Base-by-base conservation (phyloP, 2,888 invertebrate species). In the Thymelicus lineola region DNA sequence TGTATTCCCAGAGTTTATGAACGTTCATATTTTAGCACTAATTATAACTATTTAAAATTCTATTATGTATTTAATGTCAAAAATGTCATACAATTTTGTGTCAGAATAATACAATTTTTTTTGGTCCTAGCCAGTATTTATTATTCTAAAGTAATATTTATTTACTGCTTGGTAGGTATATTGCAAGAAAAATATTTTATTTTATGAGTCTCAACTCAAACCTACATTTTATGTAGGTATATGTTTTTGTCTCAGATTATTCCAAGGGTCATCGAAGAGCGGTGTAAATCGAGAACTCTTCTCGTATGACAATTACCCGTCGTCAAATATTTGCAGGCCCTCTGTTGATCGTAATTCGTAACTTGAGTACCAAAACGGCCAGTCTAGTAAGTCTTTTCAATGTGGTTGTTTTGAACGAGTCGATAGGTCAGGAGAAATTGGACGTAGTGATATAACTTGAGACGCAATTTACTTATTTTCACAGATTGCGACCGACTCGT, bases 301-400 rank as follows among this genome's bases (percentile, higher is more conserved):
- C 86, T 92, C 92, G 77, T 82, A 80, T 93, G 91, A 84, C 93
- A 92, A 93, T 92, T 92, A 91, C 87, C 75, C 79, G 81, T 86
- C 84, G 82, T 89, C 90, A 91, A 93, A 92, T 89, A 90, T 91
- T 91, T 90, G 91, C 88, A 84, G 86, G 88, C 87, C 90, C 90
- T 88, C 86, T 84, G 86, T 80, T 80, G 89, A 80, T 83, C 89
- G 91, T 91, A 86, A 91, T 85, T 83, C 84, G 91, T 89, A 91
- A 92, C 86, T 80, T 80, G 91, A 92, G 81, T 82, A 80, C 71
- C 17, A 35, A 12, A 1, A 0, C 14, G 12, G n/a, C 78, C 74
- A 75, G 9, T n/a, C 6, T 62, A 73, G 10, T 2, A 57, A 20
- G 77, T 73, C 28, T 74, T 68, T 62, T 63, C 10, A 57, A 42